Evolutionary conservation across 2,113 vertebrate species (phyloP).

Genomic region (Parotia lawesii): DNA sequence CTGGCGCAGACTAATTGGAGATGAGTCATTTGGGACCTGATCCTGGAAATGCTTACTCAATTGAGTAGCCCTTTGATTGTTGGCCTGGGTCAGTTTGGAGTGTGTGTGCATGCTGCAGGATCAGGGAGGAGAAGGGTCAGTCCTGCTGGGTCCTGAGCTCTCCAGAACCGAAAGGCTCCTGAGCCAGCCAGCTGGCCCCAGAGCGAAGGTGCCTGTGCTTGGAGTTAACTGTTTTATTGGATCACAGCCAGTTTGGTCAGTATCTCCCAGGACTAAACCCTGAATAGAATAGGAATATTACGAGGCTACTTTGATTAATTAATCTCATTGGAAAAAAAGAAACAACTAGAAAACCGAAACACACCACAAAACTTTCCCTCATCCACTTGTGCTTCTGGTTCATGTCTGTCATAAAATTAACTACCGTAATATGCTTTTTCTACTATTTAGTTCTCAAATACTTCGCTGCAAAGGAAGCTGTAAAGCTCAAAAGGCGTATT

Average conservation of each 20-base stretch:
- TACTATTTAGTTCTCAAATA: conserved; percentile 17
- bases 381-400: conserved; percentile 10
- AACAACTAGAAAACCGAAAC: neutral
- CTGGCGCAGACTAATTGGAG: conserved; percentile 42
- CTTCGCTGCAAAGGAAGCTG: conserved; percentile 31
- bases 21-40: conserved; percentile 51
- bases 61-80: conserved; percentile 32
- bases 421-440: conserved; percentile 23
- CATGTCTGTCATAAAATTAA: conserved; percentile 48
- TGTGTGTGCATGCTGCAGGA: neutral
- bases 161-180: neutral
- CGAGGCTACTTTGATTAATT: neutral
- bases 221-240: neutral
- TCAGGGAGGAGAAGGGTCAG: neutral
- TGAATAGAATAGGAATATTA: neutral
- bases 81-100: neutral
- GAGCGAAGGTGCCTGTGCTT: neutral
- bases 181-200: neutral
- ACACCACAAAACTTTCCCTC: conserved; percentile 13
- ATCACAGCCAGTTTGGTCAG: neutral
- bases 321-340: neutral
- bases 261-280: neutral
- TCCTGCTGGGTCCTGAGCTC: neutral
- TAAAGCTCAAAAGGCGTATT: conserved; percentile 48
- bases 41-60: conserved; percentile 42